Evolutionary conservation across 1,140 invertebrate species (phyloP).

Genomic region (Neodiprion virginianus): DNA sequence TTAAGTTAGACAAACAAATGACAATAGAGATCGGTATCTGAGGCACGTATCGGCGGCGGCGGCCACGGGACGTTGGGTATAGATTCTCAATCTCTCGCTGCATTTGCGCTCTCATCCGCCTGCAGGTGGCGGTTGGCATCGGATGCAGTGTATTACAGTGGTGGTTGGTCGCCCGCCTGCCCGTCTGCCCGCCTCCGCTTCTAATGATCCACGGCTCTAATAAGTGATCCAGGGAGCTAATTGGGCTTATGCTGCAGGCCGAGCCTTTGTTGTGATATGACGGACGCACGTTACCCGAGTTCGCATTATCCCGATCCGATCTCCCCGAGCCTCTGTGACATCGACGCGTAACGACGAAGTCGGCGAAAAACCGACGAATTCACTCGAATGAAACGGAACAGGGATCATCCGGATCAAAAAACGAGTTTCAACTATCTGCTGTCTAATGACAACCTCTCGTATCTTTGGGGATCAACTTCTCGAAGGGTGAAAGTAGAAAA

Average conservation of each 20-base stretch:
- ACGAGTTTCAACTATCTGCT: too few species aligned
- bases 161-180: background rate
- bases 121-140: background rate
- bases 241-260: background rate
- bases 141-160: background rate
- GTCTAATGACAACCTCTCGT: too few species aligned
- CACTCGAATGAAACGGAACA: too few species aligned
- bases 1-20: conserved; percentile 56
- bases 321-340: too few species aligned
- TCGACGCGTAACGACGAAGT: too few species aligned
- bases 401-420: too few species aligned
- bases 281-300: background rate
- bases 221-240: conserved; percentile 2
- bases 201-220: background rate
- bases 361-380: too few species aligned
- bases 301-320: too few species aligned
- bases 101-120: background rate
- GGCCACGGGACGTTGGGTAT: background rate
- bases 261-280: conserved; percentile 5
- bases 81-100: conserved; percentile 1
- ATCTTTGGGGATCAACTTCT: too few species aligned
- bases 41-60: conserved; percentile 6
- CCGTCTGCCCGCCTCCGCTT: background rate
- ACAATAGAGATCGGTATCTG: conserved; percentile 51
- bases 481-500: too few species aligned